Base-by-base conservation (phyloP, 2,797 vertebrate genomes). In the Trachops cirrhosus region DNA sequence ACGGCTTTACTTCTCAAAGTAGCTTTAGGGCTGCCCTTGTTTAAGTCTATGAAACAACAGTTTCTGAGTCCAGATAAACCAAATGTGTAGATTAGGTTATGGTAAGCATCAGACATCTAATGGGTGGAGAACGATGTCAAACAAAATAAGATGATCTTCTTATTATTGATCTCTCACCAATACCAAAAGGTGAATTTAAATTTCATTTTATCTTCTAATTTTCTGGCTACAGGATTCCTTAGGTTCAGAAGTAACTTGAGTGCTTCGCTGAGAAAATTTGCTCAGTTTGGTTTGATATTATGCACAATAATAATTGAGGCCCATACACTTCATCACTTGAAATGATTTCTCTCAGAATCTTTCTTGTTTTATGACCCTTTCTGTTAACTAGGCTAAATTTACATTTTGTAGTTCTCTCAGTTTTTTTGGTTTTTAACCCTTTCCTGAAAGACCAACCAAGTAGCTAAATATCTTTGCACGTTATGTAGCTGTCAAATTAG, bases 151-250 rank as follows among this genome's bases (percentile, higher is more conserved):
- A 87, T 71, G 67, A 52, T 57, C 86, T 95, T 74, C 44, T 39
- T 70, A 73, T 86, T 34, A 29, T 62, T 91, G 50, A 89, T 29
- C 10, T 9, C 22, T 87, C 79, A 91, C 46, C 37, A 84, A 85
- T 39, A 89, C 18, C 46, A 85, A 93, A 96, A 54, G 3, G 75
- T 89, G 50, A 48, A 70, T 64, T 75, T 54, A 77, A 16, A 92
- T 78, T 94, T 96, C 26, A 24, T 75, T 95, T 91, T 86, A 29
- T 80, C 41, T 80, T 85, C 59, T 50, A 39, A 68, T 85, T 95
- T 93, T 73, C 48, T 86, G 52, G 41, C 32, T 73, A 48, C 1
- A 59, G 37, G 18, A 89, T 93, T 57, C n/a, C 57, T 86, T 89
- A 92, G 34, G 21, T 89, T 70, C 39, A 96, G 70, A 94, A 77